A percentile compares a stretch with the other conserved stretches of the same genome.
These are phyloP conservation scores for Oreochromis niloticus DNA, from an alignment of 2,113 vertebrate genomes.

Conservation along the genomic window DNA sequence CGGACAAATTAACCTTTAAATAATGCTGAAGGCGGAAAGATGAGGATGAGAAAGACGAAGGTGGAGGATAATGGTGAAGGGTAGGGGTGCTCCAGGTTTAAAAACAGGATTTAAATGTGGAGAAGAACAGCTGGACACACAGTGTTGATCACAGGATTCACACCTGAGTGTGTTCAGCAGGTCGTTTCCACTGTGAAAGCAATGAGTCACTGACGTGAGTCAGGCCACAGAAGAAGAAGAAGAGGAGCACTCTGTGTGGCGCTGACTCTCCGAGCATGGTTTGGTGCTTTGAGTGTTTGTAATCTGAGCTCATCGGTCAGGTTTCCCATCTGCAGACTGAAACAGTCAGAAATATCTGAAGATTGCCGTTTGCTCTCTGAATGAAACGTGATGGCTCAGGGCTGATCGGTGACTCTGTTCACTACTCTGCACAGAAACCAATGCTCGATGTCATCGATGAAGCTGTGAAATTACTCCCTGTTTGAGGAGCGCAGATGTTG, in stretches of 20 bases:
- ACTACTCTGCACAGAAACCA: not conserved
- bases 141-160: conserved; percentile 13
- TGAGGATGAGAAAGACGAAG: not conserved
- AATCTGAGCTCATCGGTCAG: not conserved
- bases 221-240: not conserved
- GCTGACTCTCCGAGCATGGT: not conserved
- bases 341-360: not conserved
- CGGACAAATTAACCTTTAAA: not conserved
- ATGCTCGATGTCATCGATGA: not conserved
- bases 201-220: not conserved
- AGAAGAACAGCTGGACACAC: not conserved
- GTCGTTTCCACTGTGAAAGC: not conserved
- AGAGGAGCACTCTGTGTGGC: not conserved
- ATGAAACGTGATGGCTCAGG: not conserved
- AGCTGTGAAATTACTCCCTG: not conserved
- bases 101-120: not conserved
- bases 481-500: not conserved
- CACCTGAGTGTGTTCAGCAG: conserved; percentile 20
- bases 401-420: not conserved
- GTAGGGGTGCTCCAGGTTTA: not conserved
- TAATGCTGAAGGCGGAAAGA: not conserved
- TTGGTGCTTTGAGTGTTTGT: not conserved
- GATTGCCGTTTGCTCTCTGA: not conserved
- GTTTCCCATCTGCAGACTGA: not conserved
- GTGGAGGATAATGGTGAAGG: not conserved